phyloP scores from a whole-genome alignment of 2,888 invertebrate genomes.

The Geotrupes spiniger region DNA sequence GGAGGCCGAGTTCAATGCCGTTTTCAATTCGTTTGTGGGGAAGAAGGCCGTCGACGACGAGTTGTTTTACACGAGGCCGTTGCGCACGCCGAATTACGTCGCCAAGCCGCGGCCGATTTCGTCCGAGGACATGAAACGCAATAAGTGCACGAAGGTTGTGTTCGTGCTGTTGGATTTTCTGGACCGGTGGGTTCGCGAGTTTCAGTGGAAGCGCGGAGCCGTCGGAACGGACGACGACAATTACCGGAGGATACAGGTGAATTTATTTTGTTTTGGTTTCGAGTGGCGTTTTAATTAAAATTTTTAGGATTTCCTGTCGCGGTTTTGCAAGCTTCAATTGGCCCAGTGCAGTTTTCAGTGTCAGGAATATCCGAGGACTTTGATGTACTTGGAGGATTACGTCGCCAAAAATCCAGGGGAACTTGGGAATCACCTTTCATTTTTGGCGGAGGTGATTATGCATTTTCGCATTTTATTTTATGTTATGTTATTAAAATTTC shows the following conservation, averaged over 20 bases:
- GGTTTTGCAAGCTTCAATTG: constrained; percentile 64
- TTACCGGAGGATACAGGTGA: constrained; percentile 35
- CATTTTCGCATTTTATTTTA: constrained; percentile 8
- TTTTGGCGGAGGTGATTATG: constrained; percentile 57
- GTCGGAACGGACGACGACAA: constrained; percentile 35
- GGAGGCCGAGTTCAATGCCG: constrained; percentile 57
- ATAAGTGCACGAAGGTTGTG: constrained; percentile 65
- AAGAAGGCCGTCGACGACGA: constrained; percentile 23
- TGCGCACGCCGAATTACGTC: not conserved
- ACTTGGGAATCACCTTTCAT: constrained; percentile 60
- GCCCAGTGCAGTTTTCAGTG: constrained; percentile 73
- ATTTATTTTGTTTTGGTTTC: constrained; percentile 3
- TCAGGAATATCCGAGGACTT: constrained; percentile 70
- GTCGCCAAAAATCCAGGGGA: constrained; percentile 58
- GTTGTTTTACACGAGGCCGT: constrained; percentile 5
- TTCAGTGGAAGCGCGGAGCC: constrained; percentile 48
- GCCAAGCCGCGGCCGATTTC: not conserved
- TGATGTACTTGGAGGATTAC: constrained; percentile 73
- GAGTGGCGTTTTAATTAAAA: not conserved
- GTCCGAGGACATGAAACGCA: constrained; percentile 40
- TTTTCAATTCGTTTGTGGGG: constrained; percentile 47
- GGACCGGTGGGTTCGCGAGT: constrained; percentile 71
- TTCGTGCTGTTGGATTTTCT: constrained; percentile 74
- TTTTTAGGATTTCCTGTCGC: constrained; percentile 18
- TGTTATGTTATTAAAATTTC: not conserved